Base-by-base conservation (phyloP, 2,113 vertebrate genomes). In the Rhinolophus ferrumequinum region DNA sequence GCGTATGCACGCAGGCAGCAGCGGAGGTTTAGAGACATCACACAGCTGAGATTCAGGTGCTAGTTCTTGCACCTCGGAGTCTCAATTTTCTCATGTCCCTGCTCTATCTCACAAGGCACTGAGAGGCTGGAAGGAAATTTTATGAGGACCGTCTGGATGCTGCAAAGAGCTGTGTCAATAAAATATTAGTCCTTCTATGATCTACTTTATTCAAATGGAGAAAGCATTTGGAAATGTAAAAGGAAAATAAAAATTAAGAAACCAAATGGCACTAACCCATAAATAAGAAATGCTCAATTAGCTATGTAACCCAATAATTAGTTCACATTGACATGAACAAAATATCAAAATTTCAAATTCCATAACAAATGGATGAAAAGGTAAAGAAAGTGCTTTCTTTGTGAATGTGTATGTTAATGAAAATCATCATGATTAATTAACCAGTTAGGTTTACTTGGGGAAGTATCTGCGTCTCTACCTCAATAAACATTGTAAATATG, bases 281-380 rank as follows among this genome's bases (percentile, higher is more conserved):
- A 79, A 70, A 66, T 91, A 83, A 82, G 62, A 93, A 93, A 91
- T 77, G 54, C 4, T 79, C 72, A 72, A 50, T 73, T 90, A 83
- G 9, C 41, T 84, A n/a, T 52, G 54, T 75, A 47, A 58, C 26
- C 12, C 64, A 60, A 56, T 73, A 75, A 62, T 72, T 66, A 81
- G 16, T 75, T 94, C 41, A 88, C 52, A 5, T 10, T 88, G 72
- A 81, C n/a, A 88, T 21, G 54, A 84, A 83, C 8, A 92, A 90
- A 90, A 41, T 54, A 93, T 56, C 44, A 72, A 95, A 86, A 66
- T 60, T 90, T 86, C 33, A 66, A 95, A 56, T 94, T 89, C 60
- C 69, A 44, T 58, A 89, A 88, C 26, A 81, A 72, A 83, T 60
- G n/a, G 3, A 52, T 88, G 79, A 83, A 76, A 69, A 9, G 21